Evolutionary conservation across 2,888 invertebrate species (phyloP).

Genomic region (Steromphala cineraria): DNA sequence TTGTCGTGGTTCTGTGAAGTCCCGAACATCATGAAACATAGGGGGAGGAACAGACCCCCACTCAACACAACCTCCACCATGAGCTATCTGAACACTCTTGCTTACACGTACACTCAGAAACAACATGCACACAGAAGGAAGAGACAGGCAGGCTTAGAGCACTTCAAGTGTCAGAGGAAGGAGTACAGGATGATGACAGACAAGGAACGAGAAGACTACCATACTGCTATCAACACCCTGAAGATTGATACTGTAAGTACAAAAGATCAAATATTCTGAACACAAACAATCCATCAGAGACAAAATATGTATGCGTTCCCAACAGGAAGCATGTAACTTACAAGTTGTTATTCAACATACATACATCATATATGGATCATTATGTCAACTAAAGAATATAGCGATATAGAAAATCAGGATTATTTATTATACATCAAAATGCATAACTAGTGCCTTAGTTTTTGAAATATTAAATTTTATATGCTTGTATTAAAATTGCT

Average conservation of each 20-base stretch:
- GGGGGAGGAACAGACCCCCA: background rate
- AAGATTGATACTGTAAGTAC: conserved; percentile 56
- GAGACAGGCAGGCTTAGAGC: conserved; percentile 24
- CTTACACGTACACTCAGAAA: background rate
- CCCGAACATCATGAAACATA: background rate
- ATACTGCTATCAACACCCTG: conserved; percentile 52
- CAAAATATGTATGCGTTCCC: too few relatives aligned
- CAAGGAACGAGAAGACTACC: conserved; percentile 45
- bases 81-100: background rate
- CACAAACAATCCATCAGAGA: too few relatives aligned
- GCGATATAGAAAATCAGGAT: too few relatives aligned
- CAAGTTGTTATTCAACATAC: too few relatives aligned
- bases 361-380: too few relatives aligned
- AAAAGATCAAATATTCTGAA: too few relatives aligned
- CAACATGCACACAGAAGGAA: background rate
- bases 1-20: conserved; percentile 24
- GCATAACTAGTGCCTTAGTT: too few relatives aligned
- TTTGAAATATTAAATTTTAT: too few relatives aligned
- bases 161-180: conserved; percentile 41
- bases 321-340: too few relatives aligned
- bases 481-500: too few relatives aligned
- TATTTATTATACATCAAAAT: too few relatives aligned
- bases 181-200: conserved; percentile 62
- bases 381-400: too few relatives aligned
- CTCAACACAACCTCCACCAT: background rate